Base-by-base conservation (phyloP, 2,888 invertebrate species). In the Apodemia zela region DNA sequence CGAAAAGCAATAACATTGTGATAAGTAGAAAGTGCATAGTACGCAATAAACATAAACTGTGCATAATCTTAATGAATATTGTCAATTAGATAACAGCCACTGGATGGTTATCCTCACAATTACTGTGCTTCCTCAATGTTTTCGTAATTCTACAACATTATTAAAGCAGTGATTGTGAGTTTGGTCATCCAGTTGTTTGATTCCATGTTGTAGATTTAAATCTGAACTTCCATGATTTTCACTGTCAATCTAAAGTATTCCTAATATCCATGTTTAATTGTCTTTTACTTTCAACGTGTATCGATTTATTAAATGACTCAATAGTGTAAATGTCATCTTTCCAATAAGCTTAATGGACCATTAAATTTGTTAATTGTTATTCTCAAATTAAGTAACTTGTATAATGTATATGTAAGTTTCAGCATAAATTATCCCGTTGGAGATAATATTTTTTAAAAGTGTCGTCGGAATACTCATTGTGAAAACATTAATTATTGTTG, bases 1-100 rank as follows among this genome's bases (percentile, higher is more conserved):
- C 79, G 81, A 82, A 84, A 88, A 90, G 90, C 90, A 90, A 90
- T 90, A 90, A 85, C 78, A 77, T 84, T 89, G 89, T 89, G 89
- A 89, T 89, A 89, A 78, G 79, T 82, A 81, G 78, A 79, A 42
- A 77, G 75, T 78, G 81, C 79, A 78, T 79, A 81, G 78, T 82
- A 80, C 79, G 79, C 78, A 77, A 72, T 81, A 76, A 74, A 76
- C 74, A 75, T 74, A 75, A 72, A 75, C 78, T 77, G 79, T 77
- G 74, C 75, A 76, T 81, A 75, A 78, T 78, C 73, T 81, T 79
- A 77, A 81, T 80, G 72, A 77, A 82, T 81, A 80, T 81, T 84
- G 89, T 89, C 90, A 89, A 89, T 89, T 89, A 89, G 80, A 73
- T 71, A 70, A 70, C 69, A 65, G 66, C 67, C 63, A 70, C 71